These are phyloP conservation scores for Danionella dracula DNA, from an alignment of 2,797 vertebrate genomes.

Conservation along the genomic window DNA sequence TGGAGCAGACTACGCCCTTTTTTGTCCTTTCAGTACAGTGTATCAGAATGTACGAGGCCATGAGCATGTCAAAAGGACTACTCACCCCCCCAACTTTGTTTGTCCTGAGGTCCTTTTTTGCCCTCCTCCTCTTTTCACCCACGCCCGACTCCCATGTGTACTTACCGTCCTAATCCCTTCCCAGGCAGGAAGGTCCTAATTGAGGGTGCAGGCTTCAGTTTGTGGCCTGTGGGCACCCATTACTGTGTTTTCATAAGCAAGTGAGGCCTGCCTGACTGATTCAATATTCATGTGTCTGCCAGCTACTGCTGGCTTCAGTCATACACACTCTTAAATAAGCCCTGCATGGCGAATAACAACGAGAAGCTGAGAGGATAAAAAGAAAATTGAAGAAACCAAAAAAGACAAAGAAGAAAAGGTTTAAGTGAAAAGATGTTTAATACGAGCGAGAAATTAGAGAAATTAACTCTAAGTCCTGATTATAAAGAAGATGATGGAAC, in stretches of 20 bases:
- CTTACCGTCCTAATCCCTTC: conserved; percentile 78
- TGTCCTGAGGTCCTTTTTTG: conserved; percentile 72
- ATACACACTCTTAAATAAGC: conserved; percentile 78
- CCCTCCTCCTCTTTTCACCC: conserved; percentile 68
- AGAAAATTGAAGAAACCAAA: conserved; percentile 22
- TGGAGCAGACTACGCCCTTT: not conserved
- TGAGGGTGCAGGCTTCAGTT: conserved; percentile 82
- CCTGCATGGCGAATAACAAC: conserved; percentile 78
- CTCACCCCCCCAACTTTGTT: conserved; percentile 57
- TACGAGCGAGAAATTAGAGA: not conserved
- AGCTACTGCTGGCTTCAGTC: conserved; percentile 77
- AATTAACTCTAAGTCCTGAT: no score
- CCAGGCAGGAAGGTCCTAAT: conserved; percentile 82
- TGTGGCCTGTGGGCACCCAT: conserved; percentile 83
- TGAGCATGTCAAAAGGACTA: conserved; percentile 29
- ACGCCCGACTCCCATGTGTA: conserved; percentile 66
- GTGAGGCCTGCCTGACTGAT: conserved; percentile 82
- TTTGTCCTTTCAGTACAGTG: conserved; percentile 30
- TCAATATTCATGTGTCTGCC: conserved; percentile 86
- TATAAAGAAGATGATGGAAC: no score
- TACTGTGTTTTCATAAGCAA: conserved; percentile 86
- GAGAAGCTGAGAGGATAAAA: conserved; percentile 44
- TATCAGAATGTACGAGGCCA: conserved; percentile 54
- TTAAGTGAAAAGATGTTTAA: conserved; percentile 8
- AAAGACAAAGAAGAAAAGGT: not conserved